Percentiles rank a stretch among this genome's conserved stretches.
These are phyloP conservation scores for Hystrix cristata DNA, from an alignment of 2,113 vertebrate species.

Conservation along the genomic window DNA sequence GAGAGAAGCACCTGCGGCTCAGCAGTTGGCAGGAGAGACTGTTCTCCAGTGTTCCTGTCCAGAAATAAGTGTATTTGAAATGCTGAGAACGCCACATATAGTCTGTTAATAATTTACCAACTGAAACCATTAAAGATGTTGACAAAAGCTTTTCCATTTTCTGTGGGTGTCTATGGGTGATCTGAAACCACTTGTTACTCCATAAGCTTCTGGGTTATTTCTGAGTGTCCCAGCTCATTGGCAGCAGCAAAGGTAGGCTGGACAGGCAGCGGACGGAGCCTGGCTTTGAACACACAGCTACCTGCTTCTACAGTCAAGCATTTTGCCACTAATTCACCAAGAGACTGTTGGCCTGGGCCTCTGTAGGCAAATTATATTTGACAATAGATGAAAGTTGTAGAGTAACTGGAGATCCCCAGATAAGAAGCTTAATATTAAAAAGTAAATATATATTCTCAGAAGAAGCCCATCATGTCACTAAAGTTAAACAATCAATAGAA, in stretches of 20 bases:
- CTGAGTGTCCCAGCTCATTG: constrained; percentile 52
- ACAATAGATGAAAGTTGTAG: constrained; percentile 45
- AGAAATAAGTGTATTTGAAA: constrained; percentile 80
- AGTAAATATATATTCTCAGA: constrained; percentile 38
- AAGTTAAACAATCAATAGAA: background rate
- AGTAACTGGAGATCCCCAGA: constrained; percentile 5
- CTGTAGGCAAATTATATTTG: constrained; percentile 41
- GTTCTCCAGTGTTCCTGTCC: constrained; percentile 73
- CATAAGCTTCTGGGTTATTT: constrained; percentile 65
- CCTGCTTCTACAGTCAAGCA: background rate
- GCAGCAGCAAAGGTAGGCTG: background rate
- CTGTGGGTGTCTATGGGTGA: constrained; percentile 75
- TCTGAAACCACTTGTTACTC: constrained; percentile 72
- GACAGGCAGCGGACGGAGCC: background rate
- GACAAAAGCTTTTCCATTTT: constrained; percentile 82
- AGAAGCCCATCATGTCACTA: constrained; percentile 11
- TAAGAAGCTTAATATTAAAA: constrained; percentile 44
- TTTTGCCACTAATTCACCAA: constrained; percentile 49
- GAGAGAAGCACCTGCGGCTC: background rate
- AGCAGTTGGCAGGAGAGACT: constrained; percentile 47
- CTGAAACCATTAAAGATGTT: constrained; percentile 83
- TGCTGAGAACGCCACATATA: constrained; percentile 75
- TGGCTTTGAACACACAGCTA: background rate
- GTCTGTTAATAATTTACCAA: constrained; percentile 85
- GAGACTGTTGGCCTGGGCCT: constrained; percentile 7